Evolutionary conservation across 2,113 vertebrate species (phyloP), one percentile per base, ranked within the genome.

Genomic region (Clarias gariepinus): DNA sequence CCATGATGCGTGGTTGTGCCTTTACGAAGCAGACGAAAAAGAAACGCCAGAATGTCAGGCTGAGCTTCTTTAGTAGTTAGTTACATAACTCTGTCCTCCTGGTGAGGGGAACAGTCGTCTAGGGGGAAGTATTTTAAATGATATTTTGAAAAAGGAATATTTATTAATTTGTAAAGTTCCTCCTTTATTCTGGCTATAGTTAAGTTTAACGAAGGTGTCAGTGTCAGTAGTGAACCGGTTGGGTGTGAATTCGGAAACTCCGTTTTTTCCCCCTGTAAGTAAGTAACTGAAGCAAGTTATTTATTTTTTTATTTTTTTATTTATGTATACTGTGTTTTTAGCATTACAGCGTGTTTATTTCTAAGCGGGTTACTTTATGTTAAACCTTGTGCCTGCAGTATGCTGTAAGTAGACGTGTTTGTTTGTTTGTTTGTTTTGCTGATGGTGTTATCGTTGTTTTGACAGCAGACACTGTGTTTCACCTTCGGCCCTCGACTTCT

Each of bases 191-290:
- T 28, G 11, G 16, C 3, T 55, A 53, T 30, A 33, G n/a, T 81
- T n/a, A 16, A 21, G 41, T 23, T 76, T 53, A n/a, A 4, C 41
- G 21, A 58, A 78, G 74, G 74, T 85, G 84, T 71, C 63, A 78
- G 41, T 64, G 58, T 63, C 25, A 80, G 15, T 25, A 28, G 47
- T 47, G 47, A 47, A 47, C 53, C 33, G 18, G 53, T 60, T 30
- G 52, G 64, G n/a, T 69, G 63, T 81, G 63, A 85, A 60, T 30
- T 81, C 52, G 77, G 85, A 81, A 10, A 3, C 13, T 30, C 4
- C 47, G 13, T 41, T 71, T 21, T 15, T 58, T n/a, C 8, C 47
- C 47, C 2, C 52, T 64, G 74, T 57, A 33, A 80, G 84, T 69
- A 21, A 16, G 9, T 55, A 16, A 53, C 0, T 63, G 33, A 0